A percentile compares a stretch with the other conserved stretches of the same genome.
Evolutionary conservation across 2,113 vertebrate species (phyloP).

Genomic region (Campylomormyrus tamandua): DNA sequence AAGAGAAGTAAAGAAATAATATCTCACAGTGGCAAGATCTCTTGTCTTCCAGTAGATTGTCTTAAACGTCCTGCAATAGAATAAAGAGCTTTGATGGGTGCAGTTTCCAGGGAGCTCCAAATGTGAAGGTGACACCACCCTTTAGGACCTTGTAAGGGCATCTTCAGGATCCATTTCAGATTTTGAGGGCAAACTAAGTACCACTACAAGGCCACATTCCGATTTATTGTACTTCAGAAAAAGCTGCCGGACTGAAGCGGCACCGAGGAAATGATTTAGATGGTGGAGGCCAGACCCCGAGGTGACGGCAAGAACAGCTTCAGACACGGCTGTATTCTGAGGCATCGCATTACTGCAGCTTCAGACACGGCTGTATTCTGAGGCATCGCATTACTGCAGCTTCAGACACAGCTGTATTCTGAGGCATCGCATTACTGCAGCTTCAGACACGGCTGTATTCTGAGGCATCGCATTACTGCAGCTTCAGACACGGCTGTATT

Average conservation of each 20-base stretch:
- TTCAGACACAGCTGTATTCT: no score
- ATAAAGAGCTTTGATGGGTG: background rate
- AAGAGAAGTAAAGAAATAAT: slow-evolving; percentile 35
- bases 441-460: no score
- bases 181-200: background rate
- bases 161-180: background rate
- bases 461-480: no score
- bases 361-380: no score
- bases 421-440: no score
- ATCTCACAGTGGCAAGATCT: slow-evolving; percentile 23
- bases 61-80: background rate
- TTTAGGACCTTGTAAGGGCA: background rate
- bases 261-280: background rate
- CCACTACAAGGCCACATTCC: background rate
- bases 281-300: background rate
- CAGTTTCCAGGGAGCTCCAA: background rate
- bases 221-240: background rate
- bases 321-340: background rate
- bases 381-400: no score
- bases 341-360: background rate
- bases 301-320: background rate
- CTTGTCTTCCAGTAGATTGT: slow-evolving; percentile 5
- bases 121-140: background rate
- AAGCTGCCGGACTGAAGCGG: background rate
- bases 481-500: no score